A percentile compares a stretch with the other conserved stretches of the same genome.
These are phyloP conservation scores for Forbesichthys papilliferus DNA, from an alignment of 2,113 vertebrate genomes.

Conservation along the genomic window DNA sequence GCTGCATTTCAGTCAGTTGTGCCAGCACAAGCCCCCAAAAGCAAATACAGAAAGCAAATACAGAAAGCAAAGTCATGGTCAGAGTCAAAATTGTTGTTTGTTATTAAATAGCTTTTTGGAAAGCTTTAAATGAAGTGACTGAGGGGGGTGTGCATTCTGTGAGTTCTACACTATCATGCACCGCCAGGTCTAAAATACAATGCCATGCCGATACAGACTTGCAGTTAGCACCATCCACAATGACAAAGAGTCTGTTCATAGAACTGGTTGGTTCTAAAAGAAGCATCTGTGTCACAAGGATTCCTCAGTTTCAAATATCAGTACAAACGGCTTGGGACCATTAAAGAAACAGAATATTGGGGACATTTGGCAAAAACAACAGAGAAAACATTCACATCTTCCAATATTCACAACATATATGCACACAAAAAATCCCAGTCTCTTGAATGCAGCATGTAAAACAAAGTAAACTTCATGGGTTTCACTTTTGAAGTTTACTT, in stretches of 20 bases:
- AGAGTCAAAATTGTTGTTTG: slow-evolving; percentile 30
- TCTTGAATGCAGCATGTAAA: not conserved
- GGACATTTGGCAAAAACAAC: not conserved
- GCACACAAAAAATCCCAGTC: too few species aligned
- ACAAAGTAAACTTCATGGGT: not conserved
- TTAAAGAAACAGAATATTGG: not conserved
- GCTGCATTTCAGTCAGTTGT: slow-evolving; percentile 38
- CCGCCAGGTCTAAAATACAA: not conserved
- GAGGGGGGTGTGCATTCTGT: slow-evolving; percentile 11
- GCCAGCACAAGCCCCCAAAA: slow-evolving; percentile 47
- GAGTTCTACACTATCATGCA: slow-evolving; percentile 6
- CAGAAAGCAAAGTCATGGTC: slow-evolving; percentile 45
- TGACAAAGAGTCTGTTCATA: not conserved
- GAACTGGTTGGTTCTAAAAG: slow-evolving; percentile 15
- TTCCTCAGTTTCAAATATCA: slow-evolving; percentile 5
- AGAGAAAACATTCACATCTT: not conserved
- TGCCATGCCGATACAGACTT: not conserved
- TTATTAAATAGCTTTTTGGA: slow-evolving; percentile 33
- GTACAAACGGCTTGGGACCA: not conserved
- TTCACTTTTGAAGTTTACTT: not conserved
- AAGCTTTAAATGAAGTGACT: slow-evolving; percentile 61
- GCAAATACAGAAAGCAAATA: slow-evolving; percentile 58
- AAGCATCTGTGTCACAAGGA: slow-evolving; percentile 27
- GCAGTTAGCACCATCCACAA: slow-evolving; percentile 14
- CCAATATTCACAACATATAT: not conserved